phyloP scores from a whole-genome alignment of 2,113 vertebrate genomes.

The Pseudopodoces humilis region DNA sequence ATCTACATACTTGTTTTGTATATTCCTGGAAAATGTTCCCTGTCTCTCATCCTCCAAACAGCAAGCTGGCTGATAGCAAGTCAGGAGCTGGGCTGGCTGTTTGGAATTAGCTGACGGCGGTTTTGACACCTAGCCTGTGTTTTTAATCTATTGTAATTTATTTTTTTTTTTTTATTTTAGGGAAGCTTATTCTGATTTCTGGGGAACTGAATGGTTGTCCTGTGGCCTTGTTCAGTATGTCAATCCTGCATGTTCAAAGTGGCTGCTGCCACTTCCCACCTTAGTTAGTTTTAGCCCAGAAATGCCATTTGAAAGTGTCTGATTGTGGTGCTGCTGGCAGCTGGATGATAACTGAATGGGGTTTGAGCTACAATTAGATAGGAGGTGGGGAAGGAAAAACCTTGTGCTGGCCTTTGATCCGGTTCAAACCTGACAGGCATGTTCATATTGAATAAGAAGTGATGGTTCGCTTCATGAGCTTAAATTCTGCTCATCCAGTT shows the following conservation, averaged over 20 bases:
- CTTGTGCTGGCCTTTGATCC: neutral
- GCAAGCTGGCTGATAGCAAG: neutral
- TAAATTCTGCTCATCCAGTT: conserved; percentile 12
- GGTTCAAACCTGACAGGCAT: neutral
- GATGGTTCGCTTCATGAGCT: neutral
- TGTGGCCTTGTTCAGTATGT: conserved; percentile 42
- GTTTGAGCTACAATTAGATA: neutral
- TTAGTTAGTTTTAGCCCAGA: neutral
- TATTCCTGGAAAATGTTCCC: neutral
- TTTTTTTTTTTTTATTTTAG: neutral
- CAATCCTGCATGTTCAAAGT: neutral
- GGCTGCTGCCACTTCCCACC: neutral
- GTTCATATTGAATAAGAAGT: conserved; percentile 6
- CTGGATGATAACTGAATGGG: neutral
- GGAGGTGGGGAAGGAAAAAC: neutral
- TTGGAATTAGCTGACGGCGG: neutral
- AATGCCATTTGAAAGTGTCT: neutral
- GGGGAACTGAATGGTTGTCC: neutral
- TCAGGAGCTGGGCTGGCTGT: neutral
- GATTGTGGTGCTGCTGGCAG: neutral
- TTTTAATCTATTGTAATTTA: conserved; percentile 13
- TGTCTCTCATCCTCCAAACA: neutral
- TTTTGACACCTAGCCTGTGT: neutral
- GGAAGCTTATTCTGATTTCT: neutral
- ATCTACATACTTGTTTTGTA: conserved; percentile 23